Evolutionary conservation across 2,113 vertebrate species (phyloP), one percentile per base, ranked within the genome.

Genomic region (Myiozetetes cayanensis): DNA sequence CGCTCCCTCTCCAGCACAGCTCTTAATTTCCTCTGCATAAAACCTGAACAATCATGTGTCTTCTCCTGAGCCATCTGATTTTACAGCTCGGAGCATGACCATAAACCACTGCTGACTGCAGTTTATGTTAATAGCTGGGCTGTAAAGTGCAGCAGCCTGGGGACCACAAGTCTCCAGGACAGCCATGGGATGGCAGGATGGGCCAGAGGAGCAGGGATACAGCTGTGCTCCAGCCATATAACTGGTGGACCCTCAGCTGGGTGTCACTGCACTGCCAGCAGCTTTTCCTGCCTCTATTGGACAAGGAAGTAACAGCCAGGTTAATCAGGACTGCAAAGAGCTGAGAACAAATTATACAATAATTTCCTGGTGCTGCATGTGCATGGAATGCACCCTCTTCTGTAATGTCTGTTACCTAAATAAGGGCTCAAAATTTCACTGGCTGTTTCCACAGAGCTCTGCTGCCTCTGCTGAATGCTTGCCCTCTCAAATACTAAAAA

Each of bases 121-220:
- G 46, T 9, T 5, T 33, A 58, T 49, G 65, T 10, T 67, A 72
- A 49, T 2, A 84, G 67, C 49, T 41, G 72, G 37, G 11, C 58
- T 80, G 65, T 16, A 31, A 87, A 74, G 67, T n/a, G 33, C 63
- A 59, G 53, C 65, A 67, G 77, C 61, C 8, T 24, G 33, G 62
- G 31, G 22, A 74, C 41, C 1, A 4, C 1, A 2, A 2, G 25
- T 24, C 50, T 17, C n/a, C 0, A 1, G 76, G 43, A 28, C 43
- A 71, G 50, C 15, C 50, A 27, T 1, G 4, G 68, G 53, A 25
- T 5, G 31, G 76, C 43, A 70, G 87, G 44, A 77, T 0, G 0
- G 65, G 58, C 9, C 86, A 86, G 21, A 68, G 72, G 49, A 70
- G 55, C 0, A 1, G 62, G 44, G 39, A 15, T 13, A 28, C 1